A percentile compares a stretch with the other conserved stretches of the same genome.
Evolutionary conservation across 2,797 vertebrate genomes (phyloP).

Genomic region (Fringilla coelebs): DNA sequence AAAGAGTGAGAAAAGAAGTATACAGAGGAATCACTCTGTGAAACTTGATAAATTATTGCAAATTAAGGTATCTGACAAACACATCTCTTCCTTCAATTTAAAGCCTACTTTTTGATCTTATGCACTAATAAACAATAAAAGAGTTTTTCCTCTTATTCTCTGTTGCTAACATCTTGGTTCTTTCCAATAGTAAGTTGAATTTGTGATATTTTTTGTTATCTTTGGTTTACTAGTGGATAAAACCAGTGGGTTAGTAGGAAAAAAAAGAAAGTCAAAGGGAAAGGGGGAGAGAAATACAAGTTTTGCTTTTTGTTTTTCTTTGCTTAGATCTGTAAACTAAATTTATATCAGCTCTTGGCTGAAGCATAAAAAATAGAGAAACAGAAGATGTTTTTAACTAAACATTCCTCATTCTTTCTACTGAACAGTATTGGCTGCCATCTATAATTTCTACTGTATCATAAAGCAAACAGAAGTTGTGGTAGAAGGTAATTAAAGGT

Average conservation of each 20-base stretch:
- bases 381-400: background rate
- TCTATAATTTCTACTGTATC: background rate
- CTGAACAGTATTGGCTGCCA: background rate
- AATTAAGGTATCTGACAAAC: background rate
- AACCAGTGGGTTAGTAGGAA: too few relatives aligned
- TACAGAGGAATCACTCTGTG: background rate
- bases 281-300: background rate
- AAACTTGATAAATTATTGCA: background rate
- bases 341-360: background rate
- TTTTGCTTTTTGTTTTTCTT: conserved; percentile 34
- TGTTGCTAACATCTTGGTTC: background rate
- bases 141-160: background rate
- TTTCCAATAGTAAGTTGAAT: background rate
- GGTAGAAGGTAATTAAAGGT: background rate
- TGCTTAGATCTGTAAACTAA: background rate
- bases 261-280: background rate
- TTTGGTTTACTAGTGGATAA: background rate
- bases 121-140: background rate
- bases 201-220: background rate
- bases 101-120: background rate
- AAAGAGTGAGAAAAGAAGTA: background rate
- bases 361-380: background rate
- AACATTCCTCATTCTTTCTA: background rate
- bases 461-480: background rate
- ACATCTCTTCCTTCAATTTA: background rate